Conservation (phyloP, 35 echinoderm and acorn worm species). For the Acanthaster planci region DNA sequence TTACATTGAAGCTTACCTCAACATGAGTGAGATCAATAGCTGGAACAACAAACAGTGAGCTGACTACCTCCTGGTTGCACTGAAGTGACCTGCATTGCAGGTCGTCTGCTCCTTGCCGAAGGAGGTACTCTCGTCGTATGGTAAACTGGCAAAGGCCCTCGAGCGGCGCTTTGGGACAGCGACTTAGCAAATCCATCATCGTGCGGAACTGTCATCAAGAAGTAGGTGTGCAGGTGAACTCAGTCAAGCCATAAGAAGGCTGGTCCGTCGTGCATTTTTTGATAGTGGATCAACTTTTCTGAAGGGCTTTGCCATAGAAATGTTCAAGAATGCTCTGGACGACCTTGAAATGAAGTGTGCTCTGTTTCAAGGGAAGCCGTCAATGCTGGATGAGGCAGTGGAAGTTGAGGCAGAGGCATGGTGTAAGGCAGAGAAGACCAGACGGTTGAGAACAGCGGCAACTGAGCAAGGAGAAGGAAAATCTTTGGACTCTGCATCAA, state of each 20-base stretch:
- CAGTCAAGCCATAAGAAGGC: no score
- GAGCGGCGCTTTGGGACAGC: no score
- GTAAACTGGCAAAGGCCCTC: no score
- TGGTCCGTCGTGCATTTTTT: neutral
- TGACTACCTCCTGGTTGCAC: constrained; percentile 28
- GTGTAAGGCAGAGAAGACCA: constrained; percentile 18
- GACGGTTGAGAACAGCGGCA: neutral
- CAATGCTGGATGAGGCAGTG: constrained; percentile 21
- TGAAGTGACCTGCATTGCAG: constrained; percentile 29
- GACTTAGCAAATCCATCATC: no score
- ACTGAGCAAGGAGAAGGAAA: neutral
- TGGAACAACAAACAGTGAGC: constrained; percentile 21
- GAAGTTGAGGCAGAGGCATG: neutral
- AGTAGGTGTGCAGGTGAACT: no score
- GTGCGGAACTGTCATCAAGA: no score
- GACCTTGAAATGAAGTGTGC: constrained; percentile 7
- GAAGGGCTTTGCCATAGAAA: constrained; percentile 2
- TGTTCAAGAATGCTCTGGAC: constrained; percentile 25
- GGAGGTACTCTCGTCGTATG: no score
- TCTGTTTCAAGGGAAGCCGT: constrained; percentile 12
- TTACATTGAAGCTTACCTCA: neutral
- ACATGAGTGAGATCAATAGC: constrained; percentile 10
- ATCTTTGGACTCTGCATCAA: neutral
- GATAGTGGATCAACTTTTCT: neutral
- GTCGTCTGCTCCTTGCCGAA: neutral